Evolutionary conservation across 2,113 vertebrate genomes (phyloP), one percentile per base, ranked within the genome.

Genomic region (Aviceda subcristata): DNA sequence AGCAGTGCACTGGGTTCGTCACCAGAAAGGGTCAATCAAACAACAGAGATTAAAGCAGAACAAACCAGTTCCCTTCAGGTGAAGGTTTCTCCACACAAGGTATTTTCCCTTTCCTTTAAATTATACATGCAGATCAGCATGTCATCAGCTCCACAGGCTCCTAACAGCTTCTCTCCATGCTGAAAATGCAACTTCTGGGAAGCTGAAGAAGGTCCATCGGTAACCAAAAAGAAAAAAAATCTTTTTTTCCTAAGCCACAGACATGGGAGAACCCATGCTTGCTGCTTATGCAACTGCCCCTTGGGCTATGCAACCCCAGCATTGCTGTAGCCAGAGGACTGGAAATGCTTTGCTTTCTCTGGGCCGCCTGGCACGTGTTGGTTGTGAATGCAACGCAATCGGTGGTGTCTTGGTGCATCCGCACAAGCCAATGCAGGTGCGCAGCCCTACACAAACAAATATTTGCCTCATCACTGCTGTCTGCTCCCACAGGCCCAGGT

Each of bases 231-330:
- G 24, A 22, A 19, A 48, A 63, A 20, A 32, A 7, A 2, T 7
- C 4, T 48, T 7, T 64, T 62, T 53, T 50, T 21, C 23, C 41
- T 26, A 9, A 53, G 41, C 21, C 51, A 56, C 36, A 51, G 41
- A 32, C 5, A 62, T 69, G 17, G 69, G 29, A 26, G 8, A n/a
- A 13, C 11, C 24, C 45, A 29, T 0, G 21, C 21, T 3, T 72
- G 48, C n/a, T 53, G 59, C 32, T 73, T 46, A 34, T 15, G 15
- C 29, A 30, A 74, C 41, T 0, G 0, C 16, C 19, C 8, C 2
- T 6, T 38, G 41, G 48, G 68, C 36, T 45, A 2, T 1, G 43
- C 41, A 67, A 3, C 21, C 24, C 22, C 5, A 3, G 23, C 0
- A 0, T 41, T 72, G 80, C 60, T 22, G 39, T 15, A 86, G 62